These are phyloP conservation scores for Heliconius erato DNA, from an alignment of 2,888 invertebrate genomes.

Conservation along the genomic window DNA sequence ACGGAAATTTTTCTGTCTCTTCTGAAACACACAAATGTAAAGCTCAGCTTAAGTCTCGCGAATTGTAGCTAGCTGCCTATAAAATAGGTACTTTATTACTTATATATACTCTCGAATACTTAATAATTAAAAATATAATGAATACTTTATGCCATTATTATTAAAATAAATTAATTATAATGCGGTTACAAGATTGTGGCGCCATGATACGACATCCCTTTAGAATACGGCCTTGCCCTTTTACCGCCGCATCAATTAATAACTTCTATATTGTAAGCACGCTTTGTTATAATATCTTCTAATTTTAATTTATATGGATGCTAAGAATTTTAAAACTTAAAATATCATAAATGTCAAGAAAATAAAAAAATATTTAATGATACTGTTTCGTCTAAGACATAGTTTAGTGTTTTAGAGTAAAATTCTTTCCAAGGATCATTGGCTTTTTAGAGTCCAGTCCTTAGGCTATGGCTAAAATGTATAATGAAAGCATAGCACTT, in stretches of 20 bases:
- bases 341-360: neutral
- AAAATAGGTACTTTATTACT: neutral
- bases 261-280: constrained; percentile 16
- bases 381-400: neutral
- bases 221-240: constrained; percentile 36
- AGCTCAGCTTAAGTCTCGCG: too few relatives aligned
- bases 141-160: neutral
- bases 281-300: constrained; percentile 2
- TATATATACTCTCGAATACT: neutral
- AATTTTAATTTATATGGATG: neutral
- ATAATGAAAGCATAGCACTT: neutral
- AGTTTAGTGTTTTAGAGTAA: too few relatives aligned
- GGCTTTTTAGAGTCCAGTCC: too few relatives aligned
- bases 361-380: neutral
- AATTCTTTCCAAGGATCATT: too few relatives aligned
- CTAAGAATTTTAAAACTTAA: neutral
- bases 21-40: too few relatives aligned
- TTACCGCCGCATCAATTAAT: constrained; percentile 45
- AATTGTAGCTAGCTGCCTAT: neutral
- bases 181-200: constrained; percentile 19
- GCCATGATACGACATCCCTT: constrained; percentile 36
- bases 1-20: too few relatives aligned
- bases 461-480: neutral
- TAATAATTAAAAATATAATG: neutral
- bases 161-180: constrained; percentile 12